Evolutionary conservation across 2,113 vertebrate species (phyloP), one percentile per base, ranked within the genome.

Genomic region (Dromaius novaehollandiae): DNA sequence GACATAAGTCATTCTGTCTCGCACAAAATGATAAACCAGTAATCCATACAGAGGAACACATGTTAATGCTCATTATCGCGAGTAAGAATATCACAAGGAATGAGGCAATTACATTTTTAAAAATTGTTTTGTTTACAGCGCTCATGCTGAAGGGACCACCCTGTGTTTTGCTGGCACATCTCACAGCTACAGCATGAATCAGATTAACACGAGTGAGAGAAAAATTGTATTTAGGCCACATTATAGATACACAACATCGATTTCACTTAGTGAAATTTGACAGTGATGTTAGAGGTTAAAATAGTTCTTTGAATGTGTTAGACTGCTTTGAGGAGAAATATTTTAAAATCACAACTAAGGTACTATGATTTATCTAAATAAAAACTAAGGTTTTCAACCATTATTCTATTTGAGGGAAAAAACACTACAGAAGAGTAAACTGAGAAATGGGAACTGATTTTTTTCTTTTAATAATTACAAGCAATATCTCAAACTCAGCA

Each of bases 401-500:
- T 82, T 96, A 64, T 89, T 96, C 24, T 42, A 4, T 91, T 89
- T 86, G 89, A 56, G 34, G n/a, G 55, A 83, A 73, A 88, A 90
- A 87, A 6, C 22, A 46, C 30, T 64, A 36, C 48, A 83, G 86
- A 94, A 94, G 92, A 97, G 86, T 92, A 94, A 95, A 92, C 80
- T 58, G 95, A 96, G 91, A 96, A 97, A 95, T 81, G 21, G 30
- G 76, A 95, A 61, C 65, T 71, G 82, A 65, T 89, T 96, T 94
- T 90, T 97, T 96, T 93, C 86, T 82, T 96, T 48, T 74, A 95
- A 77, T 95, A 98, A 96, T 94, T 97, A 93, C 96, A 88, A 95
- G 78, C 96, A 96, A 69, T 98, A 95, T 95, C 95, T 97, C 97
- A 97, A 96, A 97, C 94, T 97, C 95, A 84, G 96, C 97, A 96